These are phyloP conservation scores for Lineus longissimus DNA, from an alignment of 1,140 invertebrate genomes.

Conservation along the genomic window DNA sequence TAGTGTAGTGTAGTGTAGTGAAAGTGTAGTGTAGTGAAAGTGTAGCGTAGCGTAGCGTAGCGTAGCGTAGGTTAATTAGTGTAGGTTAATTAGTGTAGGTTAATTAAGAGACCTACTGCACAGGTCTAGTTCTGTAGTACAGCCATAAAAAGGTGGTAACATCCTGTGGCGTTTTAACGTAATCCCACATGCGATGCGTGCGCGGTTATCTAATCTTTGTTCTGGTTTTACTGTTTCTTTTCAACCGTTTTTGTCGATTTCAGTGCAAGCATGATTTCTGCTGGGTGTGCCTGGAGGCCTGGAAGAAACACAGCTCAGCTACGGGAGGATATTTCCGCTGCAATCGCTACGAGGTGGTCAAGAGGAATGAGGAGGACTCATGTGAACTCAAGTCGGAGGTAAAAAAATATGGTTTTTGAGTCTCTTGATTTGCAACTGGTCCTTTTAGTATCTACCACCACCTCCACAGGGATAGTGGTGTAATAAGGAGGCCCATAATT, in stretches of 20 bases:
- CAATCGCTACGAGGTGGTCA: conserved; percentile 66
- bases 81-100: background rate
- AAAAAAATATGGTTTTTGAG: conserved; percentile 12
- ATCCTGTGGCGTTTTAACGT: no score
- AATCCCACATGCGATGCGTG: no score
- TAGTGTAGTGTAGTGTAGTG: no score
- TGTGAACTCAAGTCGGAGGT: conserved; percentile 61
- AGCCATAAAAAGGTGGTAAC: no score
- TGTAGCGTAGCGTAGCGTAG: no score
- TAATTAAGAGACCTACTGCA: background rate
- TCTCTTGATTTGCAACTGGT: background rate
- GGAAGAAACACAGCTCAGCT: conserved; percentile 70
- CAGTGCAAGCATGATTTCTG: conserved; percentile 75
- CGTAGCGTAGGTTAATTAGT: no score
- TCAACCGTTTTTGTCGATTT: no score
- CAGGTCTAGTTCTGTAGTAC: background rate
- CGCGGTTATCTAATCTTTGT: no score
- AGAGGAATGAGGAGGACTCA: conserved; percentile 65
- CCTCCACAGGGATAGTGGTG: background rate
- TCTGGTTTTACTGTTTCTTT: no score
- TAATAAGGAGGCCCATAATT: background rate
- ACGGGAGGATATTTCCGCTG: conserved; percentile 73
- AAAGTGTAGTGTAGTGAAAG: no score
- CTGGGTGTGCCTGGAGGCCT: conserved; percentile 72
- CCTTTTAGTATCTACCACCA: background rate